Evolutionary conservation across 1,140 invertebrate species (phyloP), one percentile per base, ranked within the genome.

Genomic region (Globodera rostochiensis): DNA sequence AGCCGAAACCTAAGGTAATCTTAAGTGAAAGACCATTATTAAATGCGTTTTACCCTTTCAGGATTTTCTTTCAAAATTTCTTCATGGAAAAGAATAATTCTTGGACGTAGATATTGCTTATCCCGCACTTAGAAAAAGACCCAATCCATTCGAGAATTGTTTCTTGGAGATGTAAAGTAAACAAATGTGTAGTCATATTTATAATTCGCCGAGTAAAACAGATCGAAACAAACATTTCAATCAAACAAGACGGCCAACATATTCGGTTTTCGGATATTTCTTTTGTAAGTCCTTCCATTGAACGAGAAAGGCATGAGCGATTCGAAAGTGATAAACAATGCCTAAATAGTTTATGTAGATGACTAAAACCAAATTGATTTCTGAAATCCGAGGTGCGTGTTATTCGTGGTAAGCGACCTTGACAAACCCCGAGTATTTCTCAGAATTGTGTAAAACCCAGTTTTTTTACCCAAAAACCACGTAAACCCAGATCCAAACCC

Each of bases 271-370:
- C 46, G 91, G 91, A 89, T 93, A 93, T 88, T 90, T 91, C 66
- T 91, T 86, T 57, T 91, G 90, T 49, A 95, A 87, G 67, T 93
- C 89, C 46, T 93, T 93, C 96, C 96, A 98, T 88, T 97, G 96
- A 4, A 98, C 95, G 84, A 98, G 91, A 89, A 97, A 92, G 86
- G 94, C 91, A 91, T 98, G 94, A 66, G 93, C 93, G 88, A 97
- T 90, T 84, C 88, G 73, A 15, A 90, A 83, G 73, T 93, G 93
- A 87, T 94, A 93, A 25, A 98, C 91, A 83, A 98, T 94, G 91
- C 94, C 94, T 6, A 8, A 60, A 60, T 47, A 69, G 69, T 11
- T 7, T 21, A 69, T 36, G 36, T 36, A 36, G 36, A 36, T 36
- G 36, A 36, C 36, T 36, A 36, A 25, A 25, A 25, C 25, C 25